Percentiles rank a stretch among this genome's conserved stretches.
These are phyloP conservation scores for Propithecus deckenii DNA, from an alignment of 2,797 vertebrate species.

Conservation along the genomic window DNA sequence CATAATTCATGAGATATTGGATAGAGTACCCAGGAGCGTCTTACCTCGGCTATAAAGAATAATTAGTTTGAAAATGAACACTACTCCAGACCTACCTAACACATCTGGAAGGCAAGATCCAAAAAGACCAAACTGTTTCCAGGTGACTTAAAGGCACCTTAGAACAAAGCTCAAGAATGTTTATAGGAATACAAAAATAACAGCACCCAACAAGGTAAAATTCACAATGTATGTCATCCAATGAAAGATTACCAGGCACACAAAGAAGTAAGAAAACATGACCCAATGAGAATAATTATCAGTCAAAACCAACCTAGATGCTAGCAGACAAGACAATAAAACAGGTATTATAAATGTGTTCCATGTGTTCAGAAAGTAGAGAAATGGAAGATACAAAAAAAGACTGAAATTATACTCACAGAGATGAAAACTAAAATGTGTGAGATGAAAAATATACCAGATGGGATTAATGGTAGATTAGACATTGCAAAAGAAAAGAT, in stretches of 20 bases:
- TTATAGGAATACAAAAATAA: background rate
- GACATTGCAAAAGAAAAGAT: background rate
- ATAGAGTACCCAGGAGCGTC: background rate
- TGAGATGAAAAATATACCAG: background rate
- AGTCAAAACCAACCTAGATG: background rate
- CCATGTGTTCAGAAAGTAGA: background rate
- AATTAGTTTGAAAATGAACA: background rate
- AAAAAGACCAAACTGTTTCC: background rate
- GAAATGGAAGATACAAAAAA: background rate
- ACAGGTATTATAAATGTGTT: background rate
- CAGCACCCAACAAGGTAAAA: background rate
- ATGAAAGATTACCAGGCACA: background rate
- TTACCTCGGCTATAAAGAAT: background rate
- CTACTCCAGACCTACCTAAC: background rate
- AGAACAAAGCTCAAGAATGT: constrained; percentile 18
- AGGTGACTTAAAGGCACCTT: background rate
- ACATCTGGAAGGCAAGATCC: constrained; percentile 23
- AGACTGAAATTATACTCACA: constrained; percentile 11
- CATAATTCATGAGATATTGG: background rate
- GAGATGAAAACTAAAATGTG: background rate
- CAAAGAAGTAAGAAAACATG: background rate
- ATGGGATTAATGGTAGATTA: background rate
- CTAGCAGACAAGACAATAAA: background rate
- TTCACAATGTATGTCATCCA: background rate
- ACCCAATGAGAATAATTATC: background rate